These are phyloP conservation scores for Gymnarchus niloticus DNA, from an alignment of 2,113 vertebrate genomes.

Conservation along the genomic window DNA sequence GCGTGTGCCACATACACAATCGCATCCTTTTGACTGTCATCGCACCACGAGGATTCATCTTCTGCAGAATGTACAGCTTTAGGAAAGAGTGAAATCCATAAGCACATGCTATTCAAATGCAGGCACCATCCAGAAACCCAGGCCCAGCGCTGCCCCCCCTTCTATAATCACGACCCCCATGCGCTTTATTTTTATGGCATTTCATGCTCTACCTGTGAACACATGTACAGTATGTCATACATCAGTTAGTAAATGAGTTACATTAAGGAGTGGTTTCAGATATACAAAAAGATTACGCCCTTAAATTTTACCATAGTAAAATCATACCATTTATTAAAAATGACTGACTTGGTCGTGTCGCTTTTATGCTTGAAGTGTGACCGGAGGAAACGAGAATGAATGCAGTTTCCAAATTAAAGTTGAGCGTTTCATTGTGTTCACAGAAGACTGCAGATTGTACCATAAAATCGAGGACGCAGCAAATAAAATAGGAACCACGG, in stretches of 20 bases:
- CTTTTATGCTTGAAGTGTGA: background rate
- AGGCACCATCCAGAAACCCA: background rate
- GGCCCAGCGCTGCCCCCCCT: background rate
- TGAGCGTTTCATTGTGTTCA: background rate
- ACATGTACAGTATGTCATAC: background rate
- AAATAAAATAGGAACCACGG: background rate
- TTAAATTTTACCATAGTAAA: background rate
- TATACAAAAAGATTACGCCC: background rate
- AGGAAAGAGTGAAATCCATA: background rate
- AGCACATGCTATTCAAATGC: background rate
- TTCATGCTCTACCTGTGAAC: background rate
- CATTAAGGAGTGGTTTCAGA: background rate
- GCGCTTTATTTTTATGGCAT: background rate
- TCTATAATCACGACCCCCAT: too few relatives aligned
- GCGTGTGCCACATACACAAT: too few relatives aligned
- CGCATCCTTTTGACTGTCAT: too few relatives aligned
- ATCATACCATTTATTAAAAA: background rate
- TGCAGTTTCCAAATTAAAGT: background rate
- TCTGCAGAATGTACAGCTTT: background rate
- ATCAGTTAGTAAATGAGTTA: background rate
- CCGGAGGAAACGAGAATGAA: background rate
- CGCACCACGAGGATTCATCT: too few relatives aligned
- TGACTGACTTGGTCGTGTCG: background rate
- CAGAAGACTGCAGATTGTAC: background rate
- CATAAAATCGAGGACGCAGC: background rate